These are phyloP conservation scores for Phortica magna DNA, from an alignment of 2,888 invertebrate genomes.

Conservation along the genomic window DNA sequence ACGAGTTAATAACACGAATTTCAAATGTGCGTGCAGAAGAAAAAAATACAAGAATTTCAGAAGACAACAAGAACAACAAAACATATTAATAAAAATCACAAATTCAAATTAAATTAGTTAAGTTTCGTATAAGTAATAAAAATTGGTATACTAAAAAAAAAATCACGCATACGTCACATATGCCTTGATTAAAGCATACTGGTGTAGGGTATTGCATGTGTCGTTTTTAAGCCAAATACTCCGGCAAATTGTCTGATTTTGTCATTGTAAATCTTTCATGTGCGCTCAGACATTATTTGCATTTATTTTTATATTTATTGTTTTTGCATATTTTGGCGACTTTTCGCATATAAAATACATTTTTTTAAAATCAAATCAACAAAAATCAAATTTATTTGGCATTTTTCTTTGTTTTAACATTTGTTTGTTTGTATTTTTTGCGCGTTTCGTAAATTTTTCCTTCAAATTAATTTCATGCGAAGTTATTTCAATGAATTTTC, in stretches of 20 bases:
- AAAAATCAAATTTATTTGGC: constrained; percentile 36
- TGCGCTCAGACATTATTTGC: constrained; percentile 42
- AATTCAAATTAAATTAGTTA: no score
- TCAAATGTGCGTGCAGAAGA: not conserved
- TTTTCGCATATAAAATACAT: constrained; percentile 32
- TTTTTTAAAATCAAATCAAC: constrained; percentile 7
- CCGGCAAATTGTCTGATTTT: not conserved
- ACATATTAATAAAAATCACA: no score
- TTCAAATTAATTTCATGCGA: constrained; percentile 57
- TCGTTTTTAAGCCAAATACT: no score
- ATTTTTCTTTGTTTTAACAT: constrained; percentile 31
- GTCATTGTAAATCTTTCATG: constrained; percentile 43
- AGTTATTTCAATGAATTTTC: constrained; percentile 35
- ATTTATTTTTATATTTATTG: not conserved
- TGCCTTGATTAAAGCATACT: no score
- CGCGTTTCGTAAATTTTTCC: constrained; percentile 50
- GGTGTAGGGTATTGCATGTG: no score
- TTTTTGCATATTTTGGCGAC: constrained; percentile 5
- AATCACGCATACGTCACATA: no score
- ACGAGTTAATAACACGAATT: no score
- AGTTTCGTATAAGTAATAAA: no score
- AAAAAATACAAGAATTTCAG: not conserved
- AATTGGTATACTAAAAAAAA: no score
- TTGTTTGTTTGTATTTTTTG: constrained; percentile 42
- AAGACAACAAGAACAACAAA: no score